A percentile compares a stretch with the other conserved stretches of the same genome.
phyloP scores from a whole-genome alignment of 2,113 vertebrate genomes.

The Argyrosomus japonicus region DNA sequence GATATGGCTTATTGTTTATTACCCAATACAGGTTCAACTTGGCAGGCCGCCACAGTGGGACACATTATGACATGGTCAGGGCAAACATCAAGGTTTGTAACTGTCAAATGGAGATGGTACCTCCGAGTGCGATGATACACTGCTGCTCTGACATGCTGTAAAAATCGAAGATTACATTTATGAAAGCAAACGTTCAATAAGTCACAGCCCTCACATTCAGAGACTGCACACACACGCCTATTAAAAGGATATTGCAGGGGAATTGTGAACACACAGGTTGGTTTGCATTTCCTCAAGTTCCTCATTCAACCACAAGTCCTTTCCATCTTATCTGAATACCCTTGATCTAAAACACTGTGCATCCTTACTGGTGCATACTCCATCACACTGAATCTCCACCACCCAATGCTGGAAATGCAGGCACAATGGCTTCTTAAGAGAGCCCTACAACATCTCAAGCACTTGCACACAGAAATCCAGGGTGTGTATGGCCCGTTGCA shows the following conservation, averaged over 20 bases:
- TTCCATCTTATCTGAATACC: not conserved
- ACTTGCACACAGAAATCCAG: constrained; percentile 13
- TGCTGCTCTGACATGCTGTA: not conserved
- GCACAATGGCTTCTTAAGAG: constrained; percentile 20
- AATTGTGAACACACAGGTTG: not conserved
- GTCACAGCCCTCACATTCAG: not conserved
- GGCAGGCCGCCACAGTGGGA: not conserved
- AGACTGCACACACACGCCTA: not conserved
- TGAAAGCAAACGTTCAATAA: not conserved
- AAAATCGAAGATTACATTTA: not conserved
- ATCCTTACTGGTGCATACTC: not conserved
- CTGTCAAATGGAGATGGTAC: not conserved
- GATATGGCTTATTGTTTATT: not conserved
- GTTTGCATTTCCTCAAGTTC: not conserved
- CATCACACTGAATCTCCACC: not conserved
- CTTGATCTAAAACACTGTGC: not conserved
- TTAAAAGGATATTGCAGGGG: not conserved
- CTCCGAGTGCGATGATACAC: not conserved
- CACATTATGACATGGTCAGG: not conserved
- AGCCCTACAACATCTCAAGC: constrained; percentile 13
- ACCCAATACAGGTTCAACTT: not conserved
- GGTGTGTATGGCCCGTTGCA: constrained; percentile 57
- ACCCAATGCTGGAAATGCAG: constrained; percentile 8
- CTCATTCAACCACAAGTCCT: not conserved
- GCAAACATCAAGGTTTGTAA: not conserved